A percentile compares a stretch with the other conserved stretches of the same genome.
Conservation (phyloP, 2,113 vertebrate genomes). For the Chauna torquata region DNA sequence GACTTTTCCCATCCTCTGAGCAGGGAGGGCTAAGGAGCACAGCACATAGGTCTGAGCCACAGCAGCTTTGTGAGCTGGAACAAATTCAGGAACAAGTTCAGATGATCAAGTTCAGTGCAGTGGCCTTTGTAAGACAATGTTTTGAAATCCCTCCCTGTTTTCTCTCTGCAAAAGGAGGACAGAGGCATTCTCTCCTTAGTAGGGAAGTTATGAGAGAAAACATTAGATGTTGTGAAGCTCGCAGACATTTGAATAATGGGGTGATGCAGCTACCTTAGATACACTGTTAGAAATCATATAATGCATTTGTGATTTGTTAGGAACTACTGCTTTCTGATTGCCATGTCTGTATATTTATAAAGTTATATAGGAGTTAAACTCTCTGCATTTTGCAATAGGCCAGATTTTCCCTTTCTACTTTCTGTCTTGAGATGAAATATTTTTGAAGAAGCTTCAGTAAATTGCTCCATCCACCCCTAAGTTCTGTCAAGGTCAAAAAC, state of each 20-base stretch:
- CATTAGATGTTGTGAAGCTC: neutral
- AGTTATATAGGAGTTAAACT: neutral
- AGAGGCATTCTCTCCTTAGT: neutral
- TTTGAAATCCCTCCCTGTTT: neutral
- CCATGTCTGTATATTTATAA: neutral
- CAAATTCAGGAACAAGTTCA: neutral
- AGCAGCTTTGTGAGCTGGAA: neutral
- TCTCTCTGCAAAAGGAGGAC: neutral
- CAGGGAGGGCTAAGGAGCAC: neutral
- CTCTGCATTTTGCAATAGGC: neutral
- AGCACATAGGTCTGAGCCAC: neutral
- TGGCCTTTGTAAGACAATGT: neutral
- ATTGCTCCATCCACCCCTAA: neutral
- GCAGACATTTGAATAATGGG: neutral
- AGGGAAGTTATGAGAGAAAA: neutral
- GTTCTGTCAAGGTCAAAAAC: neutral
- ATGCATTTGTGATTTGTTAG: neutral
- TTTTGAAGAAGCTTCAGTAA: neutral
- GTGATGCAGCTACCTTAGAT: neutral
- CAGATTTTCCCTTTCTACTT: neutral
- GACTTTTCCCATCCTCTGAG: accelerated
- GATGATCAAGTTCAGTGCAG: neutral
- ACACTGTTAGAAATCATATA: neutral
- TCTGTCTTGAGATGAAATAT: neutral
- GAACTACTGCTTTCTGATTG: neutral